These are phyloP conservation scores for Corythaixoides concolor DNA, from an alignment of 2,113 vertebrate species.

Conservation along the genomic window DNA sequence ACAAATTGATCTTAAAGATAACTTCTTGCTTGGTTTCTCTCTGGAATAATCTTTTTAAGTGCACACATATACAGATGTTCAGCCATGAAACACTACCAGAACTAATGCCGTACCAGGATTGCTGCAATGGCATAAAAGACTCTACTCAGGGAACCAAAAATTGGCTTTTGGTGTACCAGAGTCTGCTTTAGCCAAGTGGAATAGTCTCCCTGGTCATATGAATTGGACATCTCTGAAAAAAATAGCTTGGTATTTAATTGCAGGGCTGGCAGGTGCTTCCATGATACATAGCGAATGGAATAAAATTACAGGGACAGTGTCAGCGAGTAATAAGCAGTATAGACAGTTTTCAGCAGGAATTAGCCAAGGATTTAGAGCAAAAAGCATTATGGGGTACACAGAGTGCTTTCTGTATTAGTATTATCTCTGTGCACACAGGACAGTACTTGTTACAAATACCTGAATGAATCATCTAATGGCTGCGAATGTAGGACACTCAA, in stretches of 20 bases:
- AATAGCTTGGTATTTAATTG: background rate
- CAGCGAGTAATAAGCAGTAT: background rate
- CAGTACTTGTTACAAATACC: background rate
- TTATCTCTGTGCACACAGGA: slow-evolving; percentile 47
- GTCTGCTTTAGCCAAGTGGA: background rate
- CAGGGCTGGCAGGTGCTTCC: background rate
- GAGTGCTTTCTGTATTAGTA: background rate
- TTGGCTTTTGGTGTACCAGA: background rate
- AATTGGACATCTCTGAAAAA: background rate
- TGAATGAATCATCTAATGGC: slow-evolving; percentile 37
- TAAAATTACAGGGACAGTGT: background rate
- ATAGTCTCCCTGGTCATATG: background rate
- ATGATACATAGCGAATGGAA: background rate
- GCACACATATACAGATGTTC: background rate
- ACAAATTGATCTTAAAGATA: background rate
- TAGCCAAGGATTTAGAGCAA: slow-evolving; percentile 7
- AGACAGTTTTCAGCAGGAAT: background rate
- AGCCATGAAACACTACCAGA: background rate
- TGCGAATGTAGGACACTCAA: background rate
- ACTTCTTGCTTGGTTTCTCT: background rate
- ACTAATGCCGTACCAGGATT: background rate
- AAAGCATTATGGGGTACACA: background rate
- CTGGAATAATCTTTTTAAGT: background rate
- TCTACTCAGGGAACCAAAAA: background rate
- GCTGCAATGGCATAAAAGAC: background rate